Conservation (phyloP, 2,888 invertebrate genomes). For the Osedax fenrisi region DNA sequence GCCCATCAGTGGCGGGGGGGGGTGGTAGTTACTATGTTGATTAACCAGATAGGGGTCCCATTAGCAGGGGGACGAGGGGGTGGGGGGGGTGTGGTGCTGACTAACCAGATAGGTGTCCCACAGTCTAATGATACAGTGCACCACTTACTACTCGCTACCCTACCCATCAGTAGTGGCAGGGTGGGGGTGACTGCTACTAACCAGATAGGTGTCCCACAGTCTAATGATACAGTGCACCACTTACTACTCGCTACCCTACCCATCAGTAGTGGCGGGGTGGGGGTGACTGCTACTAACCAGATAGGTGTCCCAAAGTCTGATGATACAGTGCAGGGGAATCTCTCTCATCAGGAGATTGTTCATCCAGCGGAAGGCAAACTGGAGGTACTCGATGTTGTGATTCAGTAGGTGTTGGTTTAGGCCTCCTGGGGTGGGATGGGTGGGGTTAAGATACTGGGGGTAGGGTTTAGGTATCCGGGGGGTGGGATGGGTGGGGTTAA, state of each 20-base stretch:
- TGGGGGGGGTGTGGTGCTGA: too few species aligned
- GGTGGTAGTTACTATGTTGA: too few species aligned
- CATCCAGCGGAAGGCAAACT: conserved; percentile 99
- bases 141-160: too few species aligned
- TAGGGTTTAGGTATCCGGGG: not conserved
- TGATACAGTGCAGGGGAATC: conserved; percentile 86
- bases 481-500: not conserved
- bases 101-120: conserved; percentile 95
- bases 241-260: too few species aligned
- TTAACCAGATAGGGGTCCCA: too few species aligned
- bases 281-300: conserved; percentile 57
- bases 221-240: conserved; percentile 90
- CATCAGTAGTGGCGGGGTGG: too few species aligned
- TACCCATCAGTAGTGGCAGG: too few species aligned
- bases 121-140: conserved; percentile 85
- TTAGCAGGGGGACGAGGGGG: too few species aligned
- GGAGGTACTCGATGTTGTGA: conserved; percentile 91
- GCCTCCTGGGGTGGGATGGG: conserved; percentile 23
- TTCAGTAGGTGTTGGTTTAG: conserved; percentile 79
- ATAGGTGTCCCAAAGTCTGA: conserved; percentile 97
- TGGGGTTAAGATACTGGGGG: not conserved
- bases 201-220: conserved; percentile 96
- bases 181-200: conserved; percentile 52
- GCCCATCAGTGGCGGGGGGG: too few species aligned
- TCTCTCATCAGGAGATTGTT: conserved; percentile 95